A percentile compares a stretch with the other conserved stretches of the same genome.
phyloP scores from a whole-genome alignment of 2,888 invertebrate genomes.

The Oxycera nigricornis region DNA sequence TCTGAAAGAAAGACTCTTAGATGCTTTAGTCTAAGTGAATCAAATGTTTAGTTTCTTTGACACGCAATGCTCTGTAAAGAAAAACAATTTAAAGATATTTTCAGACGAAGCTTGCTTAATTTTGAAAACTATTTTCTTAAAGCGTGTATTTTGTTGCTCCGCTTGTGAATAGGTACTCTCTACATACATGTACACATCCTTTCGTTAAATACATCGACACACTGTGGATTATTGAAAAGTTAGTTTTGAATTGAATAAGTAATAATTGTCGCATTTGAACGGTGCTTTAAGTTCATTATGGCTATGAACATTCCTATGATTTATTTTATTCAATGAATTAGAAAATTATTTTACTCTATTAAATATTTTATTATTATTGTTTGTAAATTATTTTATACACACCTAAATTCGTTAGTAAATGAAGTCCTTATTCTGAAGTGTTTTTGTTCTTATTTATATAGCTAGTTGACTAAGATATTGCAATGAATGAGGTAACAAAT shows the following conservation, averaged over 20 bases:
- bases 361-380: conserved; percentile 29
- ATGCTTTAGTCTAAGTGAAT: too few species aligned
- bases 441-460: conserved; percentile 3
- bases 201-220: background rate
- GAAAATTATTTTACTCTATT: conserved; percentile 17
- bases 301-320: conserved; percentile 12
- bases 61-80: too few species aligned
- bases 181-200: too few species aligned
- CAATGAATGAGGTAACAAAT: too few species aligned
- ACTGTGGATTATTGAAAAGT: background rate
- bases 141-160: background rate
- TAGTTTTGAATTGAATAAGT: background rate
- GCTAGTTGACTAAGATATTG: too few species aligned
- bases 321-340: conserved; percentile 17
- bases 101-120: background rate
- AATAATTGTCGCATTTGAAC: conserved; percentile 20
- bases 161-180: background rate
- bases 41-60: too few species aligned
- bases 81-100: too few species aligned
- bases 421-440: background rate
- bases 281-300: conserved; percentile 37
- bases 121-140: background rate
- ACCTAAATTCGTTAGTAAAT: background rate
- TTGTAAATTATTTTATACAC: conserved; percentile 33
- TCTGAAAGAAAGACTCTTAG: too few species aligned